Evolutionary conservation across 2,888 invertebrate genomes (phyloP), one percentile per base, ranked within the genome.

Genomic region (Darwinula stevensoni): DNA sequence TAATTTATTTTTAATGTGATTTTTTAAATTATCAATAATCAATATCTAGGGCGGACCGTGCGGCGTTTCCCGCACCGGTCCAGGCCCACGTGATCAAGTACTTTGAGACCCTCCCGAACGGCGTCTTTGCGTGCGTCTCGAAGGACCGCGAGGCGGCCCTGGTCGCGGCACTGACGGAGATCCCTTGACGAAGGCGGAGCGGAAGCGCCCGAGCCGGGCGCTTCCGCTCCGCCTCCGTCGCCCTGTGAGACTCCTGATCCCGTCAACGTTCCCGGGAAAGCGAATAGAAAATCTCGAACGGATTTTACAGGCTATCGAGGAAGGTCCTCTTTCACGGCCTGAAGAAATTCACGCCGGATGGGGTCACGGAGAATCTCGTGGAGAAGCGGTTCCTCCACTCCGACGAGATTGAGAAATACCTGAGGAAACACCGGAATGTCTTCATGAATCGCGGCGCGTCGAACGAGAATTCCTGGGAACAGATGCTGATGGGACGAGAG

Each of bases 61-160:
- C 45, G 57, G 58, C 31, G 50, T 59, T n/a, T 12, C 45, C 59
- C 29, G 56, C 57, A 11, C 51, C 54, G 27, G 50, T 58, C 4
- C 57, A 59, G 41, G 54, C 52, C 5, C 52, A 49, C 38, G 39
- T 58, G 14, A 39, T 59, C n/a, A 52, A 53, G 37, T 47, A 51
- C 38, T 42, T 55, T 4, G 26, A 16, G n/a, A 31, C 35, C 3
- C 35, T 35, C n/a, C 36, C 39, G 9, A 34, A 36, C n/a, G n/a
- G n/a, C n/a, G n/a, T n/a, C 16, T 36, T 36, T 17, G 36, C 38
- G 2, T 39, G 38, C 4, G 34, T 35, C 4, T 14, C 31, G 13
- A 29, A 33, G 3, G 39, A 39, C 17, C 36, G 36, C 37, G 17
- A 32, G 11, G 36, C 35, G 34, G 39, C 39, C 2, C 37, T 42